Evolutionary conservation across 2,888 invertebrate genomes (phyloP), one percentile per base, ranked within the genome.

Genomic region (Ferrisia virgata): DNA sequence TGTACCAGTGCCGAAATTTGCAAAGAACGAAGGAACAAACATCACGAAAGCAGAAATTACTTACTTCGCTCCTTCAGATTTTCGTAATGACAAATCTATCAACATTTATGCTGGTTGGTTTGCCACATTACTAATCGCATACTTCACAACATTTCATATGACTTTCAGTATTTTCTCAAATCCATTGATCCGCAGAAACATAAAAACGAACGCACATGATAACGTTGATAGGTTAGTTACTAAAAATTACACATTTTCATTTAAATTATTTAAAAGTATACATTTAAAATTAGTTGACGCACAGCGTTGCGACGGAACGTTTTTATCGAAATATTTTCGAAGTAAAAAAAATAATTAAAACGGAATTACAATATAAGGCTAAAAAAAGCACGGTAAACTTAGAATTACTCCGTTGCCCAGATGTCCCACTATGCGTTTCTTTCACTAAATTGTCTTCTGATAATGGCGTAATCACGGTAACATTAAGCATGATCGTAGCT

Each of bases 401-500:
- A 28, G 53, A 80, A 47, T 33, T 53, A 76, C 15, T 36, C 36
- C 28, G 72, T 36, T 36, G 72, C n/a, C 72, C 33, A 53, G 80
- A 43, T 31, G 80, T 47, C 22, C 82, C 40, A 47, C 69, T 83
- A 22, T 72, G 72, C 40, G 72, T 83, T 72, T 39, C 72, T n/a
- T 36, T 47, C 28, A 72, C 39, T 43, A 83, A 39, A 40, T 28
- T 83, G 72, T 84, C 79, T 6, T 81, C 81, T 58, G 84, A 79
- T 69, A 84, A 58, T 64, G 69, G 36, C 25, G 64, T 80, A 40
- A 58, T 79, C 22, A 79, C 64, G 43, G 84, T 84, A 58, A 84
- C 79, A 43, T 84, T 84, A 25, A 84, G 36, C 9, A 33, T 58
- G 22, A 84, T 80, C 6, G 79, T 84, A 9, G 84, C 79, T 31